Evolutionary conservation across 2,113 vertebrate species (phyloP), one percentile per base, ranked within the genome.

Genomic region (Haemorhous mexicanus): DNA sequence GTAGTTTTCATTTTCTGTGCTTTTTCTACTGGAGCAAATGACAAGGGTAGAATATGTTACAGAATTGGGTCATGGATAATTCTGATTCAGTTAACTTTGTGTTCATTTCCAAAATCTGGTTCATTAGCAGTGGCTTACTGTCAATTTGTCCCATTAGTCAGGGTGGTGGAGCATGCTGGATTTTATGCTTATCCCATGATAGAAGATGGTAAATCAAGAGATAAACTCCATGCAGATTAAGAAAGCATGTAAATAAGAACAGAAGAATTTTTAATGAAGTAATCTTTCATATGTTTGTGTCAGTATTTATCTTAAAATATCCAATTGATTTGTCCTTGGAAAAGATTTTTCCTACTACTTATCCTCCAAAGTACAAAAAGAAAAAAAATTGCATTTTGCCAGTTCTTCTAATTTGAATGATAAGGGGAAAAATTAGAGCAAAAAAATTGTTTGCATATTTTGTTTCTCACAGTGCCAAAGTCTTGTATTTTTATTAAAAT

Each of bases 401-500:
- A 83, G 30, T 86, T 87, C 72, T 80, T 84, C 56, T 94, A 84
- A 79, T 93, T 75, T 94, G 56, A 63, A 80, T 49, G 50, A 56
- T 67, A 89, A 74, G 59, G 50, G n/a, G 23, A 81, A 90, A 91
- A 49, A 93, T 89, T 68, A 92, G 90, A 95, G 59, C 11, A 70
- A 94, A 96, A 73, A 75, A 7, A 13, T 4, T 67, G 27, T 93
- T 94, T 95, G 66, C 52, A 91, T 58, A 70, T 73, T 69, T 84
- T 93, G 24, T 76, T 33, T 94, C 67, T 39, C 52, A 90, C 77
- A 84, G 23, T 66, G 44, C 27, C 74, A 82, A 63, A 95, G 84
- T 69, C 43, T 91, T 87, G 61, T 35, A 50, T 89, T 95, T 96
- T 69, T 88, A 10, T 96, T 95, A 91, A 96, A 96, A 95, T 19